Percentiles rank a stretch among this genome's conserved stretches.
Evolutionary conservation across 2,113 vertebrate genomes (phyloP).

Genomic region (Myiopsitta monachus): DNA sequence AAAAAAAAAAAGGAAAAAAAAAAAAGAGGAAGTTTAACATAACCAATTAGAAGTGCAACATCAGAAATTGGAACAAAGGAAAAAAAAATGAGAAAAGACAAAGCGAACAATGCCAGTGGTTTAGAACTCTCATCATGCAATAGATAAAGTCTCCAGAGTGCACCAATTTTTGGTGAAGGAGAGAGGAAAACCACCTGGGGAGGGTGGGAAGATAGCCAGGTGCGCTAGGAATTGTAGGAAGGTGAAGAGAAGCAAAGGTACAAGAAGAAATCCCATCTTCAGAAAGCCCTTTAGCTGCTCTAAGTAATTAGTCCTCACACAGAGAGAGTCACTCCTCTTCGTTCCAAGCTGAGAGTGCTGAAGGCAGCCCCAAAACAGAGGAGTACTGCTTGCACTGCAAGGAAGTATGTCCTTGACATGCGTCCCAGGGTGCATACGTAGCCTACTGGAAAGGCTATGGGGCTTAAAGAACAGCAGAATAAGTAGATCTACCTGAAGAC

Average conservation of each 20-base stretch:
- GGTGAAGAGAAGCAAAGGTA: not conserved
- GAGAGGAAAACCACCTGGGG: not conserved
- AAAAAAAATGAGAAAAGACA: not conserved
- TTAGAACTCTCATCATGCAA: not conserved
- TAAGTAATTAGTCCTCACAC: fast-evolving
- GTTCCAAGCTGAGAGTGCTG: not conserved
- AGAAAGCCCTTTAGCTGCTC: not conserved
- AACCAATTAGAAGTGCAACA: not conserved
- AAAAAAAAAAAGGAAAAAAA: not conserved
- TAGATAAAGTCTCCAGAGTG: not conserved
- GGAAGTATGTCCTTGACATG: not conserved
- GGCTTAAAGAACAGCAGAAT: not conserved
- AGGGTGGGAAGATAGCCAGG: not conserved
- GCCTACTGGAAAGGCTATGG: not conserved
- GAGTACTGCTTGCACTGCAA: not conserved
- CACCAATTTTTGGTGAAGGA: not conserved
- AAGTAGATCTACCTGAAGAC: not conserved
- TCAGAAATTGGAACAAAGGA: not conserved
- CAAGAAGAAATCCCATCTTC: not conserved
- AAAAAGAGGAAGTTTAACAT: not conserved
- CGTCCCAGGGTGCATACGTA: not conserved
- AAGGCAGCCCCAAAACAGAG: not conserved
- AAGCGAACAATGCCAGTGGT: not conserved
- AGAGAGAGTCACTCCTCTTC: no score
- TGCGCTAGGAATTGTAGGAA: not conserved